Evolutionary conservation across 2,888 invertebrate genomes (phyloP), one percentile per base, ranked within the genome.

Genomic region (Polietes domitor): DNA sequence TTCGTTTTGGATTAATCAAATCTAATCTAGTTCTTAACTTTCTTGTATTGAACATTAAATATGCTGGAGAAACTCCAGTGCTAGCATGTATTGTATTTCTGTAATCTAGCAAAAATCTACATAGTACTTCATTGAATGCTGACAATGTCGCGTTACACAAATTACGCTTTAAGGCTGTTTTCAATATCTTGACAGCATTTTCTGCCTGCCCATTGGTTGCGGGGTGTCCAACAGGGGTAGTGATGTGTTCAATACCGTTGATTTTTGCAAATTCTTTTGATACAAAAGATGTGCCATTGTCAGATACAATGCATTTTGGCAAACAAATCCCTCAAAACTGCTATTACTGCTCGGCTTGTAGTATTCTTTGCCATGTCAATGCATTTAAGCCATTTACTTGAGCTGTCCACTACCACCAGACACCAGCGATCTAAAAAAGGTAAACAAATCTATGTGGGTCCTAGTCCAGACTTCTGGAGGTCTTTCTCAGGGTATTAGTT

Each of bases 301-400:
- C 4, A 9, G 9, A 37, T 10, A 37, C 4, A 37, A 88, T 53
- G 1, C 53, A 72, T 24, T 85, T 82, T 21, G 88, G 88, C 9
- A 86, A 86, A 74, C 84, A 7, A 37, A 37, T 10, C 4, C 37
- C 24, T n/a, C 1, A 55, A 9, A n/a, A n/a, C 21, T 10, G 24
- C n/a, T 24, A 55, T 4, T 10, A 58, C 50, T n/a, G 50, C 50
- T 2, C 50, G 17, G 17, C 50, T 50, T 19, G 50, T 50, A 6
- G 19, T 50, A 50, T 50, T 50, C 2, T n/a, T 50, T 5, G 17
- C 50, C 50, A 50, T 50, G 19, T 58, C 26, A 0, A 82, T 21
- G 19, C 80, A 78, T 80, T 89, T 87, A 10, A 86, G 76, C 84
- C 87, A 80, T 47, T 80, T 70, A 58, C 86, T 87, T 70, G 50